Base-by-base conservation (phyloP, 2,113 vertebrate species). In the Paramisgurnus dabryanus region DNA sequence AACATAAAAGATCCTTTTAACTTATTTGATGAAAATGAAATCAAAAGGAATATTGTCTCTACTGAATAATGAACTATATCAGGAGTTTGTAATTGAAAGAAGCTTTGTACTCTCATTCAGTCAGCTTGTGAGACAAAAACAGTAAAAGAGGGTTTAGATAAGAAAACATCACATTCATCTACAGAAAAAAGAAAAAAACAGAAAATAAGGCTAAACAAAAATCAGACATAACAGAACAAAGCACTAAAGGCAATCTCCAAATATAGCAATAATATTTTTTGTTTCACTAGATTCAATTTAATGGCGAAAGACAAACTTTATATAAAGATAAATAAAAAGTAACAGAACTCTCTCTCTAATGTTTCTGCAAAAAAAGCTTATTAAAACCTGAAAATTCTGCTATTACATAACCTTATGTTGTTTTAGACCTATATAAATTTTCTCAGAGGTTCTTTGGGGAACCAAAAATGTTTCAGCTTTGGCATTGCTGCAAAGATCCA, bases 1-100 rank as follows among this genome's bases (percentile, higher is more conserved):
- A n/a, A 60, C 63, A 18, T 60, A 76, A 41, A 55, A 34, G n/a
- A 67, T 61, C 61, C 57, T 69, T 12, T 12, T 50, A 64, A 65
- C n/a, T 11, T 43, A 34, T 41, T 65, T 82, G 18, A 82, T 73
- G 61, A 66, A 82, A 71, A 58, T n/a, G 41, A 58, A 47, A 82
- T 78, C 61, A 78, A 78, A 58, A 9, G 10, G 13, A 57, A 45
- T 22, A 40, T 12, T 5, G 18, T n/a, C 43, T 34, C 27, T 40
- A 9, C 3, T 66, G 18, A 27, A 73, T 41, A 34, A 22, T 53
- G 15, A 55, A n/a, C 53, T 60, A 27, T 43, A 74, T 71, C 55
- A 53, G 18, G 9, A 43, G 63, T 81, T 80, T 50, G 45, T 53
- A 66, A 80, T 67, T 39, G 41, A 77, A 84, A 78, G n/a, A 8